Evolutionary conservation across 2,888 invertebrate species (phyloP), one percentile per base, ranked within the genome.

Genomic region (Anorthoa munda): DNA sequence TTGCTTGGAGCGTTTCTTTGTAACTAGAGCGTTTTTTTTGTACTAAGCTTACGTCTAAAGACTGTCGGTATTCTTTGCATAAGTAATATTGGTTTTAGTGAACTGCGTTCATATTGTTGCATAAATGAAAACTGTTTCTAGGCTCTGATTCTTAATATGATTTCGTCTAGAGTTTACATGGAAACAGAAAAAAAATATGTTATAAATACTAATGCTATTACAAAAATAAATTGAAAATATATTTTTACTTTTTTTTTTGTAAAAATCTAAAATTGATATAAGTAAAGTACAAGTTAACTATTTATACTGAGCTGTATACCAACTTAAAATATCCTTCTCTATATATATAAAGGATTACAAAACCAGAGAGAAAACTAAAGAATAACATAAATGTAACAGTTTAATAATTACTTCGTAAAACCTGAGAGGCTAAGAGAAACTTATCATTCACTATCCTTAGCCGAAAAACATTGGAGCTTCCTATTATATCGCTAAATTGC

Each of bases 401-500:
- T 26, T 26, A 66, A 65, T 68, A 66, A 78, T 75, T 68, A 68
- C 53, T 60, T 39, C 60, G 31, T 68, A 56, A 60, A 46, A 56
- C 17, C 64, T 58, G 51, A 78, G 56, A 51, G 58, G 18, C 39
- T 53, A 26, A 51, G n/a, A 15, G 31, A 58, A 63, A 65, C 66
- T 59, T 78, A 58, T 82, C 66, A 78, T 72, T 55, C 45, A 51
- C 51, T 66, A 45, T 45, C 11, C 39, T 26, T 46, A 53, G 23
- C 60, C 51, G 65, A 72, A 75, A 81, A 81, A 67, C 63, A 60
- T 66, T 39, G 23, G 45, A 59, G 46, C 18, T 75, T 73, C 50
- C 58, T 64, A 70, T 70, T 83, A 79, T 66, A 71, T 56, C 56
- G 39, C 68, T 73, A 68, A 72, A 73, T 85, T 72, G 66, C 66